Conservation (phyloP, 2,888 invertebrate species). For the Encarsia formosa region DNA sequence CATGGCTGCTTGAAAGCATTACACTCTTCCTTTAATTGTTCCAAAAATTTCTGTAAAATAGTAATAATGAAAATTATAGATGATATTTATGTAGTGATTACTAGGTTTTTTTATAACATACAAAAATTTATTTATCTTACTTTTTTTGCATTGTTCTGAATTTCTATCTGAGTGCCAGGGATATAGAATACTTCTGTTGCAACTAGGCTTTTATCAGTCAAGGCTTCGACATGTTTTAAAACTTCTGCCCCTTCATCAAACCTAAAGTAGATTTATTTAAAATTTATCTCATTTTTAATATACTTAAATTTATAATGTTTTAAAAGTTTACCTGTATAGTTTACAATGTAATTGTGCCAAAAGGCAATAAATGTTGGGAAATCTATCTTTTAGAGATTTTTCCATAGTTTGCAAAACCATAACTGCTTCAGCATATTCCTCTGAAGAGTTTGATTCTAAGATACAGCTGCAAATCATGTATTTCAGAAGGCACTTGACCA, state of each 20-base stretch:
- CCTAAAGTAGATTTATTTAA: conserved; percentile 24
- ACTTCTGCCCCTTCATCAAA: conserved; percentile 32
- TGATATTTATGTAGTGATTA: neutral
- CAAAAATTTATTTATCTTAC: conserved; percentile 23
- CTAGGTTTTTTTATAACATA: neutral
- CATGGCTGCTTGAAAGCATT: too few species aligned
- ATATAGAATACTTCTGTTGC: conserved; percentile 28
- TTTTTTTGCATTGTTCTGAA: conserved; percentile 28
- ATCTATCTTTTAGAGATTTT: conserved; percentile 17
- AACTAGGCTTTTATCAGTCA: conserved; percentile 20
- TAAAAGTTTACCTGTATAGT: conserved; percentile 34
- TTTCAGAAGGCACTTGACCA: conserved; percentile 22
- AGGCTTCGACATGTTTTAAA: conserved; percentile 27
- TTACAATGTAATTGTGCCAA: conserved; percentile 34
- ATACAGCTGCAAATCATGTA: conserved; percentile 32
- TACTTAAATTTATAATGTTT: neutral
- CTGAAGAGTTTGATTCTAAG: conserved; percentile 23
- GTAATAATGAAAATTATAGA: neutral
- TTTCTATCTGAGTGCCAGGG: conserved; percentile 33
- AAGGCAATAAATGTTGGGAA: conserved; percentile 35
- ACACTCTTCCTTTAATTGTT: too few species aligned
- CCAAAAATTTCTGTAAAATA: conserved; percentile 28
- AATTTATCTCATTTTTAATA: neutral
- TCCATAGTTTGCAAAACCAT: conserved; percentile 28
- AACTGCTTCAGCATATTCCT: conserved; percentile 32